These are phyloP conservation scores for Aix galericulata DNA, from an alignment of 2,113 vertebrate genomes.

Conservation along the genomic window DNA sequence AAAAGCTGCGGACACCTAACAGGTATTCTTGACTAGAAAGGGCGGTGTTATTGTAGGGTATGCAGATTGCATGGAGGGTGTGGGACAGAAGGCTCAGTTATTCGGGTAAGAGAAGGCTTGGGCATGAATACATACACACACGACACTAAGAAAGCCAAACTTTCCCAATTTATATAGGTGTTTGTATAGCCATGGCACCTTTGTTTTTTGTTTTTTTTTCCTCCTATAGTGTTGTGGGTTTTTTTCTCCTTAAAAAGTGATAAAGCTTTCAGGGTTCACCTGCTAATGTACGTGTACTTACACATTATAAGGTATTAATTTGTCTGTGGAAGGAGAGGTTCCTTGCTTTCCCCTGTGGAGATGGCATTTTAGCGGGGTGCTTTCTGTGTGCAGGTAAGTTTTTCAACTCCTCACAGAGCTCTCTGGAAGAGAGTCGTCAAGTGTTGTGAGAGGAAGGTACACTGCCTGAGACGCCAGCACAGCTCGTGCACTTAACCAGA, in stretches of 20 bases:
- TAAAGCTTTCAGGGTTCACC: not conserved
- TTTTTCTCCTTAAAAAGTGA: not conserved
- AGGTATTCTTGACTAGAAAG: not conserved
- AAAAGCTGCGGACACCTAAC: not conserved
- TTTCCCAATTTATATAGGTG: not conserved
- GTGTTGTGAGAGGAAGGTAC: not conserved
- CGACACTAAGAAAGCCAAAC: not conserved
- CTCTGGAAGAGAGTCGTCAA: not conserved
- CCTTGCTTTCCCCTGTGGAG: not conserved
- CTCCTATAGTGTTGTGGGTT: not conserved
- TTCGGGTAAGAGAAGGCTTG: not conserved
- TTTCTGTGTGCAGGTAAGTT: not conserved
- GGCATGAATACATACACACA: rapidly evolving
- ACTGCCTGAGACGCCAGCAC: not conserved
- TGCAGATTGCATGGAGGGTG: rapidly evolving
- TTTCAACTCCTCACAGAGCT: not conserved
- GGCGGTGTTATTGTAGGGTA: not conserved
- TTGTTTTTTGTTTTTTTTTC: not conserved
- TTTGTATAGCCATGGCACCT: not conserved
- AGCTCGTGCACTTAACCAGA: not conserved
- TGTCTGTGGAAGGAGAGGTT: rapidly evolving
- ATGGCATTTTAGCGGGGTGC: not conserved
- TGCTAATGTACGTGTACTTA: not conserved
- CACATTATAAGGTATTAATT: not conserved
- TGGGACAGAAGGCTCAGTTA: not conserved